Conservation (phyloP, 37 sponge, comb jelly and placozoan species). For the Chondrosia reniformis region DNA sequence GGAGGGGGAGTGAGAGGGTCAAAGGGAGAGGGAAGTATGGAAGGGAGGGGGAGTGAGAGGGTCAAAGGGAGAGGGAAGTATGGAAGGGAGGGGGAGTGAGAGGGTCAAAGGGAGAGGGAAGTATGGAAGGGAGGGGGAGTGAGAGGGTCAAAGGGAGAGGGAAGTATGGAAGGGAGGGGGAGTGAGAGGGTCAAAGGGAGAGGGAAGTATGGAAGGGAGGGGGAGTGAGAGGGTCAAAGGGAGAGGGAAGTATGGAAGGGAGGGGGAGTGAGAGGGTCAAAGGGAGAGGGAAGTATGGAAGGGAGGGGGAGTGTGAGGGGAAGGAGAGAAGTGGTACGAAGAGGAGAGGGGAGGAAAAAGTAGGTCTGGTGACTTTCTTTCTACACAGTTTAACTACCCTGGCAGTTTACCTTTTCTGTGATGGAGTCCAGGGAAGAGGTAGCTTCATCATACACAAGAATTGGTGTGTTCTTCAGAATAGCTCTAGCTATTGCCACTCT, state of each 20-base stretch:
- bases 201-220: not conserved
- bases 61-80: no score
- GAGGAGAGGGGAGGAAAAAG: not conserved
- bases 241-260: not conserved
- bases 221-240: not conserved
- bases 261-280: not conserved
- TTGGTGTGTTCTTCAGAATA: conserved; percentile 88
- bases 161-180: not conserved
- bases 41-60: no score
- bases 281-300: not conserved
- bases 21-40: no score
- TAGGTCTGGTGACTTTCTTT: no score
- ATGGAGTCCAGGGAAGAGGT: conserved; percentile 94
- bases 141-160: not conserved
- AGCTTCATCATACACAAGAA: conserved; percentile 96
- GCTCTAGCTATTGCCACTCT: conserved; percentile 92
- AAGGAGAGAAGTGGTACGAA: not conserved
- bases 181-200: not conserved
- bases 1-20: no score
- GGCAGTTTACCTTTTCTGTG: conserved; percentile 71
- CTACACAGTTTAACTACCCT: no score
- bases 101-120: no score
- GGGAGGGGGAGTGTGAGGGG: not conserved
- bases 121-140: not conserved
- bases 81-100: no score